Evolutionary conservation across 1,140 invertebrate genomes (phyloP).

Genomic region (Probaryconus sp.): DNA sequence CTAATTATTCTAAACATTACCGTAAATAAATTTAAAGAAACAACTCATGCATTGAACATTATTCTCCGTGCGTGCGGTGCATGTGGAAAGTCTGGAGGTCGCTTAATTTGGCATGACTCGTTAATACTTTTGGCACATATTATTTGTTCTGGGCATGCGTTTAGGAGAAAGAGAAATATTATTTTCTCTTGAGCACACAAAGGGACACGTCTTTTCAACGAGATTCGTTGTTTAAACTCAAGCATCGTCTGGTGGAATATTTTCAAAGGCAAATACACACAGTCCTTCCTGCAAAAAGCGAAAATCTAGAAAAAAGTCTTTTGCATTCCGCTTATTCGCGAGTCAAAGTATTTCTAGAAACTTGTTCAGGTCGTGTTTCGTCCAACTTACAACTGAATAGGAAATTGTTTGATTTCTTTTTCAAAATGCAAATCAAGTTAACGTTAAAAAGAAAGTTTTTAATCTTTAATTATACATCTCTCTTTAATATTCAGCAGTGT

Average conservation of each 20-base stretch:
- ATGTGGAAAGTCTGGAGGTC: slow-evolving; percentile 6
- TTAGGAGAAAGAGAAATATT: slow-evolving; percentile 25
- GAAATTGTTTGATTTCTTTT: too few relatives aligned
- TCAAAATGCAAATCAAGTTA: too few relatives aligned
- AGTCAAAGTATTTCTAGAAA: too few relatives aligned
- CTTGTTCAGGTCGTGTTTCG: too few relatives aligned
- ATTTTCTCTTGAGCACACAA: slow-evolving; percentile 29
- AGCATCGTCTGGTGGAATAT: slow-evolving; percentile 12
- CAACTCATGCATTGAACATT: slow-evolving; percentile 19
- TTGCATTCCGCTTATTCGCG: not conserved
- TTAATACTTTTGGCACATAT: slow-evolving; percentile 42
- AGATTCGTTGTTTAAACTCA: slow-evolving; percentile 3
- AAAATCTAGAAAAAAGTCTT: slow-evolving; percentile 6
- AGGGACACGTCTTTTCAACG: not conserved
- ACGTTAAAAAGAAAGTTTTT: too few relatives aligned
- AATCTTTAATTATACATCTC: too few relatives aligned
- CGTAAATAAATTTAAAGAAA: slow-evolving; percentile 29
- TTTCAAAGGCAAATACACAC: slow-evolving; percentile 6
- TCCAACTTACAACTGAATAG: too few relatives aligned
- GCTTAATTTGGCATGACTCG: slow-evolving; percentile 24
- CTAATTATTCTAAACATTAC: slow-evolving; percentile 32
- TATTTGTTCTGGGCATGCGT: slow-evolving; percentile 13
- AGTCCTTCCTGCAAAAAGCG: not conserved
- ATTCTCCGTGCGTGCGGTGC: slow-evolving; percentile 11
- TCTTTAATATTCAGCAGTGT: too few relatives aligned